Evolutionary conservation across 2,888 invertebrate genomes (phyloP), one percentile per base, ranked within the genome.

Genomic region (Ischnura elegans): DNA sequence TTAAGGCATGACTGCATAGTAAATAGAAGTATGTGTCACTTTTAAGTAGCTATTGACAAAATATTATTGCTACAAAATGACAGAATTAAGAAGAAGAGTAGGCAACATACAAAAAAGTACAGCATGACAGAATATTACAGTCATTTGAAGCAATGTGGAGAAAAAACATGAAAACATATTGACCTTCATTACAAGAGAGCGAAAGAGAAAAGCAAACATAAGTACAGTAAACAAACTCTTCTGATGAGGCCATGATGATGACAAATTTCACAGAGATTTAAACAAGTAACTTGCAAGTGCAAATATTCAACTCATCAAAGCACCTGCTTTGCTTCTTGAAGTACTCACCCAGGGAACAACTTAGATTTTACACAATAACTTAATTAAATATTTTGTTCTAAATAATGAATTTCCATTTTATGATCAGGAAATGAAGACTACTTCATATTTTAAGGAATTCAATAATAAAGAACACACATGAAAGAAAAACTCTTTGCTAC

Each of bases 71-170:
- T 76, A 36, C 5, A 25, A 6, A 36, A n/a, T 36, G 36, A 36
- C 36, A 36, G 29, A 61, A 36, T 8, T 76, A 13, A 10, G 1
- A 36, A 36, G 29, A n/a, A 76, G n/a, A 25, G 76, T 36, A 13
- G 76, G 76, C 76, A 76, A 76, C 21, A 36, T 36, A 76, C 36
- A 76, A 76, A 25, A 76, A 76, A 76, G 76, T 76, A 36, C 76
- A 76, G 76, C 76, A 76, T 76, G 76, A 76, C 76, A 76, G 76
- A 29, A 16, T 76, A 36, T 29, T 76, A 76, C 36, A 61, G 36
- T 29, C 76, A 76, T 76, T 36, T 36, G 36, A 36, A 76, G 76
- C 76, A 76, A 36, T 16, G 36, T 76, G 13, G 29, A 29, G 47
- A 47, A 76, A 36, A 8, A 76, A 36, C 36, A 36, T 36, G 13